phyloP scores from a whole-genome alignment of 2,888 invertebrate species.

The Diarsia brunnea region DNA sequence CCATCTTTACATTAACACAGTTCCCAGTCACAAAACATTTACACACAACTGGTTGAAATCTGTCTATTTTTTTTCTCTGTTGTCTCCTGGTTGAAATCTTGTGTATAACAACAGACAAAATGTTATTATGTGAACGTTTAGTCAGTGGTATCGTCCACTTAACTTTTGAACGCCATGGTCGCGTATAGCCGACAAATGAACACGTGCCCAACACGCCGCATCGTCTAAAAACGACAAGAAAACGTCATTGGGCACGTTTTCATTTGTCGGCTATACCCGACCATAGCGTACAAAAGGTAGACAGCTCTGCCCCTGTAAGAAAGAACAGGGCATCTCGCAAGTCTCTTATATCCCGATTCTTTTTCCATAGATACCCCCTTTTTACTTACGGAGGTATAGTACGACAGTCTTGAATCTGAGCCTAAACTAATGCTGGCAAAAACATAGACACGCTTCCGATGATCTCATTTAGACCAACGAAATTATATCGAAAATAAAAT shows the following conservation, averaged over 20 bases:
- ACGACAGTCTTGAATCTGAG: not conserved
- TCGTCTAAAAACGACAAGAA: no score
- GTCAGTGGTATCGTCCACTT: not conserved
- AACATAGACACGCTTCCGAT: conserved; percentile 1
- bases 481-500: not conserved
- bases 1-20: conserved; percentile 3
- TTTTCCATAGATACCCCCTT: not conserved
- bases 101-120: not conserved
- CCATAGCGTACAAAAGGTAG: no score
- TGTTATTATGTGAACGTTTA: not conserved
- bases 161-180: no score
- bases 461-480: not conserved
- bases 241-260: no score
- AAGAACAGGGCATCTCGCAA: no score
- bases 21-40: not conserved
- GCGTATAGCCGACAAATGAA: no score
- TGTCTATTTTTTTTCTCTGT: not conserved
- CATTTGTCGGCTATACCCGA: no score
- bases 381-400: not conserved
- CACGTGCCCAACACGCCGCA: no score
- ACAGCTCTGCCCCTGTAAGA: not conserved
- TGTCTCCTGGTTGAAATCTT: not conserved
- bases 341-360: not conserved
- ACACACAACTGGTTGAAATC: not conserved
- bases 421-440: not conserved